Base-by-base conservation (phyloP, 2,113 vertebrate genomes). In the Pionites leucogaster region DNA sequence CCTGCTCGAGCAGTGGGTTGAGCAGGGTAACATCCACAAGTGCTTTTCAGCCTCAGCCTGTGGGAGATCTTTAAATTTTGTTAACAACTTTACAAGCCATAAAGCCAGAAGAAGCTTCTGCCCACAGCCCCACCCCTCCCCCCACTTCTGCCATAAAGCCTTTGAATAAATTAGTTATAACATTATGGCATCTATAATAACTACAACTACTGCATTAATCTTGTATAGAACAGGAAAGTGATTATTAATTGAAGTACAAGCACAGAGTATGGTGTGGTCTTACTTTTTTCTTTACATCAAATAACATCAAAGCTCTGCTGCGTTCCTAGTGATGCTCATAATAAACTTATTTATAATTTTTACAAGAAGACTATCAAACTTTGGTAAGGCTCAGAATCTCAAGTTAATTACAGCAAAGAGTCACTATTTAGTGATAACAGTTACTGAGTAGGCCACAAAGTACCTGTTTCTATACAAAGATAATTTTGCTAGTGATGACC, bases 31-130 rank as follows among this genome's bases (percentile, higher is more conserved):
- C 27, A 71, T 33, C n/a, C 70, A 69, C 13, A 76, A 79, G 6
- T 25, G 17, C 28, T 20, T 46, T 74, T 47, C 83, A 50, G 23
- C 14, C 42, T 59, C 47, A 41, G 24, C 19, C 29, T 67, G 6
- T 7, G 6, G n/a, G 6, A 1, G 0, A 0, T 15, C 27, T 44
- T 59, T 4, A 59, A 59, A 35, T n/a, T 59, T 24, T 35, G 14
- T 59, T 59, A 59, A 6, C 11, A 72, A 41, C 13, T 77, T 71
- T n/a, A n/a, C 44, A 35, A 71, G 44, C 17, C 29, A 83, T 35
- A 44, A 83, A 77, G 37, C 41, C 67, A 62, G 59, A 86, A 47
- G 9, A 63, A 8, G 18, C n/a, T 77, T 76, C 44, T 57, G 49
- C 47, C 14, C 9, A 44, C 44, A 19, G 17, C 44, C 3, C 10